These are phyloP conservation scores for Drosophila subpulchrella DNA, from an alignment of 1,140 invertebrate genomes.

Conservation along the genomic window DNA sequence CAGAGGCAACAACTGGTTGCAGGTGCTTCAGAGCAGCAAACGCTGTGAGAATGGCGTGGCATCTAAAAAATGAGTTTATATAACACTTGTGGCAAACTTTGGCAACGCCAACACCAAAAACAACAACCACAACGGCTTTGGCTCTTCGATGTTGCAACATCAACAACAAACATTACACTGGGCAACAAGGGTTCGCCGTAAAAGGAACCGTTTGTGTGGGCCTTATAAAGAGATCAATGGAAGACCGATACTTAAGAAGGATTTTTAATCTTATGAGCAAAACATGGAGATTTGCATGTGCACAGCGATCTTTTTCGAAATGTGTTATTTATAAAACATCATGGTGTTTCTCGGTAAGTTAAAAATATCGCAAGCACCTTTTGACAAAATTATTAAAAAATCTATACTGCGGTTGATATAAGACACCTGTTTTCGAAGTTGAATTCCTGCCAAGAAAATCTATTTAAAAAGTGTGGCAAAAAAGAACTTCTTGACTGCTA, in stretches of 20 bases:
- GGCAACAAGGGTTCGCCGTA: conserved; percentile 18
- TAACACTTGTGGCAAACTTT: conserved; percentile 68
- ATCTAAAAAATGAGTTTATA: conserved; percentile 77
- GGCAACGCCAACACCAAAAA: conserved; percentile 39
- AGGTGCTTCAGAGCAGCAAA: conserved; percentile 41
- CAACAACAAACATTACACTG: conserved; percentile 50
- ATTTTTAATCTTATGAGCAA: no score
- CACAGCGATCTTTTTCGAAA: no score
- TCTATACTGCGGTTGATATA: no score
- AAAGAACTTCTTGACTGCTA: no score
- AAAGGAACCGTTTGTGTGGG: conserved; percentile 1
- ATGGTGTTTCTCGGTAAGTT: no score
- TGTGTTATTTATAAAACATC: no score
- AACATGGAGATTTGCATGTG: no score
- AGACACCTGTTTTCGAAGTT: no score
- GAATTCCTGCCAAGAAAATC: no score
- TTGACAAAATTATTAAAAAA: no score
- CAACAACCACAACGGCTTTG: conserved; percentile 44
- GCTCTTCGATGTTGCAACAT: conserved; percentile 56
- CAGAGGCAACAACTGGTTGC: conserved; percentile 20
- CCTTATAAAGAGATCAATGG: conserved; percentile 18
- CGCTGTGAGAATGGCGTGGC: conserved; percentile 77
- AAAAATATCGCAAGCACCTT: no score
- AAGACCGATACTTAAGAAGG: not conserved
- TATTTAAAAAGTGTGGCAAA: no score